Evolutionary conservation across 2,797 vertebrate genomes (phyloP), one percentile per base, ranked within the genome.

Genomic region (Rhinogobio ventralis): DNA sequence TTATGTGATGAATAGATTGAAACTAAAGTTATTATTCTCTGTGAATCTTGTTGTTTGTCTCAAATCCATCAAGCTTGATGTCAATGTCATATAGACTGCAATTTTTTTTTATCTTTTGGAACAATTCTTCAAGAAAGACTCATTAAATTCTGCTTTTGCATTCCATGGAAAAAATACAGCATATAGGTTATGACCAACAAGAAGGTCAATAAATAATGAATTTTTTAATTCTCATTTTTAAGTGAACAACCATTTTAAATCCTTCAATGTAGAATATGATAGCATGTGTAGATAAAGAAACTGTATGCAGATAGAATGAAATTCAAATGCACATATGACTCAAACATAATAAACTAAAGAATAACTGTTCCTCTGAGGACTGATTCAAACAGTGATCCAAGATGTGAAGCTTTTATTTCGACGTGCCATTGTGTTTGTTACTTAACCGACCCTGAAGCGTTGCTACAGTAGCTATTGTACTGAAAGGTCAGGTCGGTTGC

Each of bases 391-490:
- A 33, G 6, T 36, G 49, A 71, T 64, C 4, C 30, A 51, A 78
- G 42, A 79, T 53, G 17, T n/a, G 49, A 78, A 69, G 66, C 28
- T 13, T 51, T 60, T 49, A 20, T 62, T 67, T 73, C 46, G 4
- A 20, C 46, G 36, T 30, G 33, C 33, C 68, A 68, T 53, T 68
- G 75, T 72, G 72, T 75, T 81, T 85, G 25, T 28, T 77, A 23
- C 80, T 73, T 60, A 33, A 64, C 20, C 73, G 80, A 83, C 81
- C 75, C 69, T 53, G 76, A 42, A 53, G 75, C 8, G 19, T 46
- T 75, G 72, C 66, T 88, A 77, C 72, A 81, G 84, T 80, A 51
- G 81, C 82, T 81, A 73, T 62, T 81, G 81, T 74, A 51, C 68
- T 39, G 49, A 80, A 80, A 69, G 77, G 83, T 85, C 81, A 83